phyloP scores from a whole-genome alignment of 2,113 vertebrate genomes.

The Alexandromys fortis region DNA sequence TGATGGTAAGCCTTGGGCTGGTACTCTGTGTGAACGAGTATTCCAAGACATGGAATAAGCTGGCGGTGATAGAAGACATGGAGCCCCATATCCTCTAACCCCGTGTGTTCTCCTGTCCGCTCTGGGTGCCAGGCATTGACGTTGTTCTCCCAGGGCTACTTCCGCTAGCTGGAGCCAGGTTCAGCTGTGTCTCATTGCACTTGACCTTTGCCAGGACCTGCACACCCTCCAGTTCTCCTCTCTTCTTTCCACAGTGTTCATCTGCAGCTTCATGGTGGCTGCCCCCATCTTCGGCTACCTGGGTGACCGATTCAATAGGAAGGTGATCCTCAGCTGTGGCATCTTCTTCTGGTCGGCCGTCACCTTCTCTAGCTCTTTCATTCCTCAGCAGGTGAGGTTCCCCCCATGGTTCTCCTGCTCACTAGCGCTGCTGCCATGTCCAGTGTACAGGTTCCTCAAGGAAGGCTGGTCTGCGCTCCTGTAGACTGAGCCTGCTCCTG shows the following conservation, averaged over 20 bases:
- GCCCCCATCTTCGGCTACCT: conserved; percentile 99
- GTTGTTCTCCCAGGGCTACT: background rate
- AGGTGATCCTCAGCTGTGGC: conserved; percentile 97
- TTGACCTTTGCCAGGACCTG: fast-evolving
- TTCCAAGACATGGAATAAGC: background rate
- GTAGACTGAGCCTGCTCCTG: background rate
- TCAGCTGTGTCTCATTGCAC: background rate
- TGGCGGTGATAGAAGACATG: background rate
- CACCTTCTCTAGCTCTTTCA: conserved; percentile 98
- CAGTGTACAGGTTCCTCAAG: background rate
- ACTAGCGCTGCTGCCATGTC: fast-evolving
- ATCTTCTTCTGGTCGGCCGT: conserved; percentile 99
- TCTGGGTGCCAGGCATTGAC: background rate
- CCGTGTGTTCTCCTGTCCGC: fast-evolving
- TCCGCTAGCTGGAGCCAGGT: background rate
- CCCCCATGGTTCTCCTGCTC: background rate
- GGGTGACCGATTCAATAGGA: conserved; percentile 99
- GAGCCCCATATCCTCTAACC: fast-evolving
- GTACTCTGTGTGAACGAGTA: background rate
- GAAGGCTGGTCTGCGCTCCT: background rate
- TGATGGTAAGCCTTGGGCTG: background rate
- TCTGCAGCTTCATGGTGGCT: conserved; percentile 99
- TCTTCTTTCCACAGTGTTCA: conserved; percentile 91
- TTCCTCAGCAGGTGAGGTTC: conserved; percentile 92
- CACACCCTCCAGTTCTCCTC: background rate